Base-by-base conservation (phyloP, 1,140 invertebrate species). In the Drosophila varians region DNA sequence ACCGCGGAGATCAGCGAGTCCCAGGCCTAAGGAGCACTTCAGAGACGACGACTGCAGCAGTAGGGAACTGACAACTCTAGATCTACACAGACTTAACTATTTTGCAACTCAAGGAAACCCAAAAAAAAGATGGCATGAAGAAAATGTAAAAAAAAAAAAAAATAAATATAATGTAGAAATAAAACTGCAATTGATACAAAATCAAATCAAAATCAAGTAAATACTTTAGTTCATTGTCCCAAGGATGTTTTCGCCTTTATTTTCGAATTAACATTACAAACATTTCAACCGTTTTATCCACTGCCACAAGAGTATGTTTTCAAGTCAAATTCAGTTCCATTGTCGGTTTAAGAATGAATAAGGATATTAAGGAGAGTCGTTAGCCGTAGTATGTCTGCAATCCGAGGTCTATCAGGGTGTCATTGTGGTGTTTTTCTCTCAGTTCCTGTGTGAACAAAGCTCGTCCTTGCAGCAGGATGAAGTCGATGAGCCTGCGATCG, bases 1-100 rank as follows among this genome's bases (percentile, higher is more conserved):
- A 90, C 89, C 18, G 46, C 89, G 4, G 89, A 90, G 62, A 77
- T 90, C 49, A 90, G 78, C 64, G 89, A 90, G 58, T 90, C 89
- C 12, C 78, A 86, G 57, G 89, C 89, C 7, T 90, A 90, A 56
- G 38, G 23, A 47, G 23, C 9, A 42, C 31, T 36, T 36, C 47
- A 40, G 55, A 60, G 55, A 74, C 74, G 82, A 86, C 82, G 80
- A 84, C 80, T 86, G 80, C 79, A 86, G 79, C 52, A 52, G 42
- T 55, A 31, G 46, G 76, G 53, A 71, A 79, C 58, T 71, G 58
- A 79, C 57, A 57, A 71, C 77, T 80, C 74, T 79, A 79, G 49
- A 57, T 53, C 62, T 66, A 66, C 60, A 74, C 47, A 60, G 36
- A 82, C 65, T 64, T 21, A 51, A 60, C 45, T 45, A 49, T 55